Evolutionary conservation across 2,888 invertebrate genomes (phyloP), one percentile per base, ranked within the genome.

Genomic region (Oeneis ivallda): DNA sequence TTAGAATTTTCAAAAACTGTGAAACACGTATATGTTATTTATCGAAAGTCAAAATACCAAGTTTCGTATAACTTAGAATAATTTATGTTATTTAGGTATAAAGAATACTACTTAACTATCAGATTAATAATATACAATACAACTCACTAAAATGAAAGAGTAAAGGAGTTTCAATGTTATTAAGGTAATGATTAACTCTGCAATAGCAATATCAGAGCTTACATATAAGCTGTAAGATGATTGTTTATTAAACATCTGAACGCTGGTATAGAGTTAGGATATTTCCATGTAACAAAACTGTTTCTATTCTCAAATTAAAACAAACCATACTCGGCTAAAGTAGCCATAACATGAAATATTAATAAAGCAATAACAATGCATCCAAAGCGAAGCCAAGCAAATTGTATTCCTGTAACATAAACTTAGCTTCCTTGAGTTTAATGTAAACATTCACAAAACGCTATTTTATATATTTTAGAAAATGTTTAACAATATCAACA

Each of bases 231-330:
- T 15, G 3, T 13, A 10, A 41, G 19, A 56, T 41, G 56, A 19
- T 39, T 54, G 54, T 54, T 54, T 39, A 34, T 19, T 4, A 56
- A 56, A 56, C 19, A 13, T 41, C 13, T 2, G 26, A 17, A 19
- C 8, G 13, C 17, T 11, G 7, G 41, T 41, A 19, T 37, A 26
- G 15, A 39, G 19, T 17, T 8, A 19, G 11, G 13, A 39, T 39
- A 39, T 39, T 56, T 41, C 56, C 19, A 56, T 19, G 50, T 39
- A 17, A 15, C 34, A 50, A 13, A 13, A 60, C 49, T 6, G 59
- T 49, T 60, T 37, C 17, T 49, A 39, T 13, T 39, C 37, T 19
- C 17, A 34, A 32, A 52, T 65, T 59, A 62, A 68, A 56, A 41
- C 19, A 53, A 34, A 56, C 11, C 37, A 17, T 11, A 41, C 2